phyloP scores from a whole-genome alignment of 2,797 vertebrate genomes.

The Phrynocephalus guinanensis region DNA sequence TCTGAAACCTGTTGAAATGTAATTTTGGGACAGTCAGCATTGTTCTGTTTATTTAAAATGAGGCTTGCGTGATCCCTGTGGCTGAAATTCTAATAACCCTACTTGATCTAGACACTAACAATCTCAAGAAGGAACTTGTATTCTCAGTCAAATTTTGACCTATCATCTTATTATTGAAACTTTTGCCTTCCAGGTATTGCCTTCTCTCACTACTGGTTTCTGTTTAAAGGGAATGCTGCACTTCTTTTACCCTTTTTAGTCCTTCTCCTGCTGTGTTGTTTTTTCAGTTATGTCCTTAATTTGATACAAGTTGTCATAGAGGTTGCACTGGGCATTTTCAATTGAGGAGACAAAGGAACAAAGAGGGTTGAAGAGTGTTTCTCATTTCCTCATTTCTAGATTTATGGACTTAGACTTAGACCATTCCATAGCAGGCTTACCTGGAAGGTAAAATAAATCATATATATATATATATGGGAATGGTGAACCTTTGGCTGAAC shows the following conservation, averaged over 20 bases:
- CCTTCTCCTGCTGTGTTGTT: conserved; percentile 74
- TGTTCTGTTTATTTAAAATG: conserved; percentile 71
- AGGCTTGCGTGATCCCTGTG: conserved; percentile 90
- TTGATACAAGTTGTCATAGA: conserved; percentile 26
- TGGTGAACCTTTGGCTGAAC: conserved; percentile 81
- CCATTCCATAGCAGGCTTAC: conserved; percentile 75
- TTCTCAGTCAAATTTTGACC: conserved; percentile 82
- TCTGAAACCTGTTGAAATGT: conserved; percentile 70
- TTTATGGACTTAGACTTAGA: neutral
- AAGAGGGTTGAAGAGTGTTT: conserved; percentile 74
- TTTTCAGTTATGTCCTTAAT: conserved; percentile 48
- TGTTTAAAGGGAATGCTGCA: conserved; percentile 57
- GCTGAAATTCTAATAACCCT: conserved; percentile 89
- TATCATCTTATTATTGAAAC: conserved; percentile 53
- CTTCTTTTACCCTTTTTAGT: conserved; percentile 73
- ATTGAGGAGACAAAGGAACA: conserved; percentile 76
- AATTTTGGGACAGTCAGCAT: conserved; percentile 79
- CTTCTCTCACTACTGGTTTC: conserved; percentile 42
- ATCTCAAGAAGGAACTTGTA: conserved; percentile 84
- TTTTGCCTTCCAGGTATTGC: conserved; percentile 84
- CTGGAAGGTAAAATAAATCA: conserved; percentile 82
- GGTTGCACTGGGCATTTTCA: conserved; percentile 62
- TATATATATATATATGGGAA: conserved; percentile 54
- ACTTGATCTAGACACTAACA: conserved; percentile 85
- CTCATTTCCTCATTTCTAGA: conserved; percentile 38